Evolutionary conservation across 1,140 invertebrate species (phyloP), one percentile per base, ranked within the genome.

Genomic region (Choristoneura fumiferana): DNA sequence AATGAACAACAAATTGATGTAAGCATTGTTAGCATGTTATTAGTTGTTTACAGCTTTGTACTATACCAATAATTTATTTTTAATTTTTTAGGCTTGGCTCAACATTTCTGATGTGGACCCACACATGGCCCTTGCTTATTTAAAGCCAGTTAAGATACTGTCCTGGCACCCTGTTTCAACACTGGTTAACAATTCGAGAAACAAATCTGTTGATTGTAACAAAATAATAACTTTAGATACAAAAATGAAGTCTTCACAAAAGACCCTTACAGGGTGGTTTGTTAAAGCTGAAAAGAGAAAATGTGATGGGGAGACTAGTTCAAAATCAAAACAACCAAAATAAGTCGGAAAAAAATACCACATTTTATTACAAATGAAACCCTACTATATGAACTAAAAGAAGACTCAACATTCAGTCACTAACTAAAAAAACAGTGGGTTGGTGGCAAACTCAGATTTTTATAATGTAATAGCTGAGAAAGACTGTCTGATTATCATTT

Each of bases 41-140:
- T n/a, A n/a, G n/a, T n/a, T n/a, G n/a, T n/a, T n/a, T n/a, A n/a
- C n/a, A n/a, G n/a, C n/a, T n/a, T n/a, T n/a, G n/a, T n/a, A n/a
- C n/a, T n/a, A n/a, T n/a, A n/a, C n/a, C n/a, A n/a, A n/a, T n/a
- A n/a, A n/a, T n/a, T n/a, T n/a, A n/a, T n/a, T n/a, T n/a, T n/a
- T n/a, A n/a, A n/a, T n/a, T n/a, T 84, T 83, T 22, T 64, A 94
- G 93, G 81, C 91, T 53, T 96, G 95, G 95, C 71, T 96, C 43
- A 92, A 95, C 73, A 91, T 89, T 69, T 91, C 91, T 55, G 78
- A 91, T 54, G 87, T 94, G 3, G 75, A 91, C 38, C 71, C 90
- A 36, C 78, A 91, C 9, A 84, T 92, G 76, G 93, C 93, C 2
- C 58, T 94, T 54, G 72, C 78, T 34, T 76, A 90, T 22, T 67